Conservation (phyloP, 2,888 invertebrate species). For the Nowickia ferox region DNA sequence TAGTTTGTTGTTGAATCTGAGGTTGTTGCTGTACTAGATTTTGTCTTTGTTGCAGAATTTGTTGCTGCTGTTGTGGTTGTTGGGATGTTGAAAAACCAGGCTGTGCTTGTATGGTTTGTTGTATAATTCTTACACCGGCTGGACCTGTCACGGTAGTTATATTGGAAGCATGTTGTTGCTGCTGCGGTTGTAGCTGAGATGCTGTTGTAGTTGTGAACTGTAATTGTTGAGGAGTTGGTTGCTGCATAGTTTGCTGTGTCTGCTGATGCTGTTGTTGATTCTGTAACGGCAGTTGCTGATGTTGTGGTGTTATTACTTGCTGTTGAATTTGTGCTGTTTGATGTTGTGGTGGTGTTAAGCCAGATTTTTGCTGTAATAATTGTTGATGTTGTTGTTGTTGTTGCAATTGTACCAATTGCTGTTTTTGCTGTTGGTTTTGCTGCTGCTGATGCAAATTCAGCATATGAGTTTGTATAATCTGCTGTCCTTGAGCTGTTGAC, state of each 20-base stretch:
- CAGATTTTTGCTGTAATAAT: conserved; percentile 52
- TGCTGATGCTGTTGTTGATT: conserved; percentile 66
- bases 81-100: conserved; percentile 89
- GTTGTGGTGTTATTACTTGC: conserved; percentile 44
- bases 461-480: conserved; percentile 83
- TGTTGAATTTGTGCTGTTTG: conserved; percentile 71
- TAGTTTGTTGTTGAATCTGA: conserved; percentile 74
- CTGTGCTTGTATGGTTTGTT: conserved; percentile 84
- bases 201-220: conserved; percentile 59
- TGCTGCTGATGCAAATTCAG: conserved; percentile 78
- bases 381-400: conserved; percentile 68
- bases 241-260: conserved; percentile 63
- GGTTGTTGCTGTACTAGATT: conserved; percentile 73
- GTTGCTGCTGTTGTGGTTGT: conserved; percentile 79
- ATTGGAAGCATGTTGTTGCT: conserved; percentile 76
- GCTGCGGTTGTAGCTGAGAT: conserved; percentile 76
- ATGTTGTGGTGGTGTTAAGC: conserved; percentile 75
- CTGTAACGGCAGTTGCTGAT: conserved; percentile 69
- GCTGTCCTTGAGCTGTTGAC: conserved; percentile 82
- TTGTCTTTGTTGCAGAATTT: conserved; percentile 76
- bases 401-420: conserved; percentile 76
- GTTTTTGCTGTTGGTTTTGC: conserved; percentile 74
- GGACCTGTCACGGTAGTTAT: conserved; percentile 61
- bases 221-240: conserved; percentile 58
- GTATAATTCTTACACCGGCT: conserved; percentile 67